These are phyloP conservation scores for Falcaria lacertinaria DNA, from an alignment of 2,888 invertebrate species.

Conservation along the genomic window DNA sequence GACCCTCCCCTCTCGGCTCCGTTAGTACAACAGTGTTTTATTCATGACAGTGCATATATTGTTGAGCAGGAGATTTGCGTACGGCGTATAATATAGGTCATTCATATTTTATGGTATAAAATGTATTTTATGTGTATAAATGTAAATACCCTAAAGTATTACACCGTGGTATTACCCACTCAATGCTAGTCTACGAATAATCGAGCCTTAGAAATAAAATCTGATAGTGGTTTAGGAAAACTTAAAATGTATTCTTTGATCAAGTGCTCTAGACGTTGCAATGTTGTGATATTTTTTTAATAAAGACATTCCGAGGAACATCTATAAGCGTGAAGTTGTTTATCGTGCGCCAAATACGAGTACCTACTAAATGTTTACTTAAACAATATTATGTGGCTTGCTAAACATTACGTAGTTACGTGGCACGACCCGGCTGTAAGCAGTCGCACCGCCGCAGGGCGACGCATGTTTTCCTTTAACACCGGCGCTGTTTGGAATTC, in stretches of 20 bases:
- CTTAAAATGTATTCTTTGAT: no score
- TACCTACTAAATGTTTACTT: background rate
- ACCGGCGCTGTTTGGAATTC: conserved; percentile 63
- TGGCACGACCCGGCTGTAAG: conserved; percentile 20
- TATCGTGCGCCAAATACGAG: background rate
- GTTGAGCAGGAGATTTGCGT: no score
- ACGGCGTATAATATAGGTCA: no score
- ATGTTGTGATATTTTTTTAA: background rate
- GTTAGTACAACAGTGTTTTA: conserved; percentile 36
- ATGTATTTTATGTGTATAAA: no score
- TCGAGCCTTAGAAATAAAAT: no score
- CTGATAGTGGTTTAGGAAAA: no score
- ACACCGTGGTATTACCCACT: no score
- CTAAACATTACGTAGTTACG: conserved; percentile 21
- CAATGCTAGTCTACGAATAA: no score
- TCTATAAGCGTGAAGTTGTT: background rate
- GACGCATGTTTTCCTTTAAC: conserved; percentile 56
- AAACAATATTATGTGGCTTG: conserved; percentile 11
- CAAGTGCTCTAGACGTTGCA: no score
- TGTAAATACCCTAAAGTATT: no score
- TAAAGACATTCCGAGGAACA: background rate
- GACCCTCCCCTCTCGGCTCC: conserved; percentile 24
- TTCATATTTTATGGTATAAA: no score
- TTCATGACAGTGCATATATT: conserved; percentile 28
- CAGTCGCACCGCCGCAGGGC: conserved; percentile 27